Evolutionary conservation across 2,797 vertebrate genomes (phyloP).

Genomic region (Malacoraja senta): DNA sequence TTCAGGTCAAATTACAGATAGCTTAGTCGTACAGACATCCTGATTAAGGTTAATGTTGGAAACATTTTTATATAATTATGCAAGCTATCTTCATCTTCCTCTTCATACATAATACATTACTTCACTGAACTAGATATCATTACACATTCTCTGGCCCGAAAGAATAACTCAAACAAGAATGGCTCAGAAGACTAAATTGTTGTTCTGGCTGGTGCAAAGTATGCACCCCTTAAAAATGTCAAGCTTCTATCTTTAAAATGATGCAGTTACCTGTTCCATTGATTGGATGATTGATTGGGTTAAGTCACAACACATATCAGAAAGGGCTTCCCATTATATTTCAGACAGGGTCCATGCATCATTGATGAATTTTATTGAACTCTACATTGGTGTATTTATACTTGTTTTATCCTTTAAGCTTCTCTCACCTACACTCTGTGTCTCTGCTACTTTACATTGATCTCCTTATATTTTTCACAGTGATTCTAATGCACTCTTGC

Average conservation of each 20-base stretch:
- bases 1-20: not conserved
- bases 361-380: not conserved
- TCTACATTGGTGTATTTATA: not conserved
- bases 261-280: not conserved
- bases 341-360: not conserved
- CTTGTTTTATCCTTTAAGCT: not conserved
- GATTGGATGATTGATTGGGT: not conserved
- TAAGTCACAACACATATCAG: not conserved
- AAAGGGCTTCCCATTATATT: not conserved
- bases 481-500: not conserved
- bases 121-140: not conserved
- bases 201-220: not conserved
- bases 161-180: not conserved
- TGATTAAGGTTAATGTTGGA: not conserved
- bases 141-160: not conserved
- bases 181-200: not conserved
- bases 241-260: not conserved
- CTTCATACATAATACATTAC: not conserved
- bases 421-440: not conserved
- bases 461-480: not conserved
- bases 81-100: not conserved
- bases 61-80: not conserved
- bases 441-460: not conserved
- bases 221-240: not conserved
- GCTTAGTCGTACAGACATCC: not conserved